Evolutionary conservation across 2,113 vertebrate genomes (phyloP), one percentile per base, ranked within the genome.

Genomic region (Marmota monax): DNA sequence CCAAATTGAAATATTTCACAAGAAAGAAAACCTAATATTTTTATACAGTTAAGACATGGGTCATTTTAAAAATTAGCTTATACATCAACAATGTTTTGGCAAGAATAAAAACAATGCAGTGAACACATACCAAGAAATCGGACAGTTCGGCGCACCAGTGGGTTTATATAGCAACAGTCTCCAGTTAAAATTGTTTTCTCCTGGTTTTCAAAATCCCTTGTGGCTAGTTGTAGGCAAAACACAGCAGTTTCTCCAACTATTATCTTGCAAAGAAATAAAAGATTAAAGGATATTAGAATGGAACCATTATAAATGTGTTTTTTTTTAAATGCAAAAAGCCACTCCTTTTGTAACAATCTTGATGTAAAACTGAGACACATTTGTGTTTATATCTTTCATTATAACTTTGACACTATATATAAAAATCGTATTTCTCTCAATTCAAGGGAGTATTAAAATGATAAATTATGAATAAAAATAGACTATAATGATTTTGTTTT

Each of bases 81-180:
- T n/a, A 37, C 6, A 72, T 45, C 63, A 77, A 34, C 13, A 94
- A 27, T 56, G 39, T 92, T 88, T 85, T 32, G 73, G 51, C 23
- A 97, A 96, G 67, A 98, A 96, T 73, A 39, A 96, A 98, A 97
- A 61, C 67, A 97, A 97, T 80, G 85, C 45, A 67, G 42, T 61
- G 48, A 58, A 92, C 93, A 99, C 99, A 96, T 98, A 99, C 99
- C 99, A 58, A 99, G 99, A 98, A 99, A 99, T 97, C 99, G 99
- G 98, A 99, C 99, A 86, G 99, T 99, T 97, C 99, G 98, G 97
- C 99, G 99, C 95, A 99, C 99, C 98, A 99, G 97, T 45, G 99
- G 99, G 95, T 99, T 99, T 98, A 99, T 99, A 97, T 99, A 99
- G 98, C 99, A 99, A 98, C 99, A 99, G 98, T 99, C 99, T 98